Evolutionary conservation across 2,797 vertebrate genomes (phyloP), one percentile per base, ranked within the genome.

Genomic region (Muscicapa striata): DNA sequence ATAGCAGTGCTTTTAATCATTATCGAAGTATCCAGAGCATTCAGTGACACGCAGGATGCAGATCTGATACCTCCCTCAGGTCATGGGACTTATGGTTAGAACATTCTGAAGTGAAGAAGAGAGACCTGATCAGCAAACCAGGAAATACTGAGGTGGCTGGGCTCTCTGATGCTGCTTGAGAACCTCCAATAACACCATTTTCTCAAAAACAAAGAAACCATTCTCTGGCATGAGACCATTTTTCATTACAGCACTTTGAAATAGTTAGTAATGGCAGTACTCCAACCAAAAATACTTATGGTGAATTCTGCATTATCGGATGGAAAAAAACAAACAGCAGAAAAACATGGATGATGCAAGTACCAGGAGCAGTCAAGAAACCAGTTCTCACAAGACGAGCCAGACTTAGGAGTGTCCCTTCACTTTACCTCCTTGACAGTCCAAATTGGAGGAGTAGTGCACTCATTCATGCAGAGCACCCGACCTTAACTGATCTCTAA

Each of bases 221-320:
- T 57, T 67, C 0, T 0, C 78, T 90, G 70, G 74, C 78, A 74
- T 73, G 21, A 83, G 18, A 32, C 52, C 67, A 23, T 76, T 87
- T 46, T 59, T 45, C 54, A 82, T 87, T 83, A 89, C 63, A 63
- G 45, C 24, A 68, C 34, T 89, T 81, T 45, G 52, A 96, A 93
- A 89, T 26, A 84, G 49, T 62, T 95, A 54, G 72, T 75, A 90
- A 70, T 58, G 54, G 59, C 23, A 59, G 34, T 58, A 62, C 13
- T 75, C 40, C 32, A 69, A 78, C 63, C 84, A 96, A 94, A 95
- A 96, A 80, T 73, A 93, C 89, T 94, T 89, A 90, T 1, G 2
- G 74, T 30, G 55, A 89, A 63, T 90, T 84, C 63, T 79, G 59
- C 74, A 67, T 89, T 93, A 87, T 57, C 52, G 74, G 81, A 75